Evolutionary conservation across 2,113 vertebrate species (phyloP).

Genomic region (human (Homo sapiens)): DNA sequence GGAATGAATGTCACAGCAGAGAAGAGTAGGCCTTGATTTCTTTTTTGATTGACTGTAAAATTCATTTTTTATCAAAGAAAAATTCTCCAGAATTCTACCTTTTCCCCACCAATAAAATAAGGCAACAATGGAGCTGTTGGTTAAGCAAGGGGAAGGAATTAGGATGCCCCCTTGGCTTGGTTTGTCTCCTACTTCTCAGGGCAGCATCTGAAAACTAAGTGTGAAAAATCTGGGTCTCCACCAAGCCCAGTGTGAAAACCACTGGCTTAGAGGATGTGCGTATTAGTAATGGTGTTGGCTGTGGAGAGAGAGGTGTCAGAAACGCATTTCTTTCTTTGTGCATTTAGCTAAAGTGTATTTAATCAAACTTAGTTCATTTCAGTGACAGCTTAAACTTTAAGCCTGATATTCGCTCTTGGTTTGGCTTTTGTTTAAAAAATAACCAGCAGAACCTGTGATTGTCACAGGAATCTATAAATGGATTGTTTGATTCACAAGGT

Average conservation of each 20-base stretch:
- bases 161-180: accelerated
- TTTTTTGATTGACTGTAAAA: background rate
- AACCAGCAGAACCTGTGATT: background rate
- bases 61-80: background rate
- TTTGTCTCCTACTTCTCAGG: background rate
- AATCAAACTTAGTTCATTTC: background rate
- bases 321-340: background rate
- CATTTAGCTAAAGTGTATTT: background rate
- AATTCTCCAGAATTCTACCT: background rate
- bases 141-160: background rate
- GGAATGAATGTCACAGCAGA: background rate
- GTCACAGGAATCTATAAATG: background rate
- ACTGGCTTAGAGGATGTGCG: background rate
- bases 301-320: background rate
- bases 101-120: background rate
- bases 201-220: background rate
- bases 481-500: background rate
- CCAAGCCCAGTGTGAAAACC: background rate
- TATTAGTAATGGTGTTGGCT: too few relatives aligned
- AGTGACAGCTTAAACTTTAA: background rate
- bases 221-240: background rate
- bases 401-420: background rate
- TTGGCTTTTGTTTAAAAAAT: slow-evolving; percentile 1
- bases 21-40: background rate
- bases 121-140: too few relatives aligned